Percentiles rank a stretch among this genome's conserved stretches.
These are phyloP conservation scores for Drosophila robusta DNA, from an alignment of 2,888 invertebrate genomes.

Conservation along the genomic window DNA sequence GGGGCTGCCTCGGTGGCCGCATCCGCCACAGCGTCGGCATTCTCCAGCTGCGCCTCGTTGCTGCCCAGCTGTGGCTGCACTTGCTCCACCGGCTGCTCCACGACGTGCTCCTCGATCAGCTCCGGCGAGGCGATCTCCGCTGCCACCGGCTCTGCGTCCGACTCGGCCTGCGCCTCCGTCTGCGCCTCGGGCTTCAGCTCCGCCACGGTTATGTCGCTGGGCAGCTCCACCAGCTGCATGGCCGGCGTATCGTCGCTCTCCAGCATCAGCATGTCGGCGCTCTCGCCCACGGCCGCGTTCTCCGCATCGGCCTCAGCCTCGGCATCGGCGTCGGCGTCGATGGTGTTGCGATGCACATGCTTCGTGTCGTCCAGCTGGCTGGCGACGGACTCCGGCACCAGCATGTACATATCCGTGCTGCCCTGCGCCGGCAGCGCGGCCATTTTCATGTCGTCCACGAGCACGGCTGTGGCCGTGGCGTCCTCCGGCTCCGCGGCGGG, in stretches of 20 bases:
- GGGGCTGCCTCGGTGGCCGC: constrained; percentile 45
- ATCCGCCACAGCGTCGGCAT: constrained; percentile 42
- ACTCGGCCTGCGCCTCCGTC: constrained; percentile 13
- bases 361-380: constrained; percentile 64
- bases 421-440: constrained; percentile 63
- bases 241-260: constrained; percentile 76
- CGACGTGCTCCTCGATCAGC: constrained; percentile 59
- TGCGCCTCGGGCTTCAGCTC: constrained; percentile 36
- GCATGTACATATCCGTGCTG: constrained; percentile 75
- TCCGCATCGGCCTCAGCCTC: constrained; percentile 23
- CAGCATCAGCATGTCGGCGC: constrained; percentile 81
- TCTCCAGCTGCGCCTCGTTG: constrained; percentile 65
- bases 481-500: constrained; percentile 26
- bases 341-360: constrained; percentile 67
- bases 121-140: constrained; percentile 43
- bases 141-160: constrained; percentile 7
- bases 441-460: constrained; percentile 76
- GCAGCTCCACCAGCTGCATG: constrained; percentile 69
- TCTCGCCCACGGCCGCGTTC: constrained; percentile 31
- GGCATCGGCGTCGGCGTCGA: constrained; percentile 45
- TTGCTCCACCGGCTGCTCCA: constrained; percentile 52
- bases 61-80: constrained; percentile 26
- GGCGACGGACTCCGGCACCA: constrained; percentile 74
- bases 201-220: constrained; percentile 54
- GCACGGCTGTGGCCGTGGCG: constrained; percentile 42